Conservation (phyloP, 1,140 invertebrate species). For the Lepidurus couesii region DNA sequence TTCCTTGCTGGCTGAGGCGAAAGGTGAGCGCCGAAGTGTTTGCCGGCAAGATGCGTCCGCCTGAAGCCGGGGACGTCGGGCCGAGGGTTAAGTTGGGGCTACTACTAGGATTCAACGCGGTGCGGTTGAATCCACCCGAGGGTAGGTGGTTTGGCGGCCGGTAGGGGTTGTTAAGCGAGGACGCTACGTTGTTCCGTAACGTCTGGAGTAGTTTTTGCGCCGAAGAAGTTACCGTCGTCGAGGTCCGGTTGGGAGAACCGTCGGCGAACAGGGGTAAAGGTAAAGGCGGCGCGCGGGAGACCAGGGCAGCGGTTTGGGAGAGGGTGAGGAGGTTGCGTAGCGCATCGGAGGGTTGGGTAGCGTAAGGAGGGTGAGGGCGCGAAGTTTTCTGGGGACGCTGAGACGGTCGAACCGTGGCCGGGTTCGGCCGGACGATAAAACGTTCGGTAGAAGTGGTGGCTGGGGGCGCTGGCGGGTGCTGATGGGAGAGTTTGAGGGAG, state of each 20-base stretch:
- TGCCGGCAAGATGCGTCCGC: neutral
- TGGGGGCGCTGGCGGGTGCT: neutral
- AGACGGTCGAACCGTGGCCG: neutral
- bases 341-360: slow-evolving; percentile 27
- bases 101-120: neutral
- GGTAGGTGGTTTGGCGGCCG: neutral
- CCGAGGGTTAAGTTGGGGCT: neutral
- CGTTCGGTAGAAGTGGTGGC: neutral
- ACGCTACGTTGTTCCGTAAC: neutral
- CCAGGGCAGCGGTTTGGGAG: slow-evolving; percentile 28
- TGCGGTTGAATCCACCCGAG: neutral
- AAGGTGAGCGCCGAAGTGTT: neutral
- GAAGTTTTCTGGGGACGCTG: neutral
- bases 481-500: slow-evolving; percentile 4
- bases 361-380: neutral
- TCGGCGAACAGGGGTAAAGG: neutral
- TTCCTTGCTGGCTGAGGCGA: neutral
- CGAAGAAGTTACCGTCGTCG: neutral
- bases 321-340: slow-evolving; percentile 31
- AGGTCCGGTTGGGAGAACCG: neutral
- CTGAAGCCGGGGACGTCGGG: neutral
- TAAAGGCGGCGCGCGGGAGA: slow-evolving; percentile 11
- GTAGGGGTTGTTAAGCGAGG: neutral
- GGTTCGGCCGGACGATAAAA: slow-evolving; percentile 24
- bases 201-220: neutral